phyloP scores from a whole-genome alignment of 2,888 invertebrate genomes.

The Troilus luridus region DNA sequence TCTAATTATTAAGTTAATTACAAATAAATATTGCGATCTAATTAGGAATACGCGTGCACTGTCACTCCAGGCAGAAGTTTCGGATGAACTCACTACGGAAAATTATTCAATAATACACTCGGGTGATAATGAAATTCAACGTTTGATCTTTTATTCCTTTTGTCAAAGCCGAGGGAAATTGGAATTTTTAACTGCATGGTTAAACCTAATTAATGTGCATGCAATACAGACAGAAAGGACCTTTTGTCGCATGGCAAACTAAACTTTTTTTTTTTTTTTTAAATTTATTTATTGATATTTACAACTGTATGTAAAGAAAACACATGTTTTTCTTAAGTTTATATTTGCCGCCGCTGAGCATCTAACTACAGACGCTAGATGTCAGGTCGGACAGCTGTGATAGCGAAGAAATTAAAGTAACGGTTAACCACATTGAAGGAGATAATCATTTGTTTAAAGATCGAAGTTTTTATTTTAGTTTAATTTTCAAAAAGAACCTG shows the following conservation, averaged over 20 bases:
- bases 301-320: too few species aligned
- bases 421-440: too few species aligned
- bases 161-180: not conserved
- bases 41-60: not conserved
- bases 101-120: not conserved
- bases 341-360: too few species aligned
- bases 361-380: too few species aligned
- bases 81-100: not conserved
- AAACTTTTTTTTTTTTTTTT: too few species aligned
- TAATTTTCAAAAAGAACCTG: too few species aligned
- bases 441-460: too few species aligned
- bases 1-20: not conserved
- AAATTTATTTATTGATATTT: too few species aligned
- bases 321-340: too few species aligned
- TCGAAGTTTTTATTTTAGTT: too few species aligned
- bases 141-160: conserved; percentile 14
- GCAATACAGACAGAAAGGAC: not conserved
- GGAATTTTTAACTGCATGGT: not conserved
- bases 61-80: not conserved
- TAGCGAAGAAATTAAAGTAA: too few species aligned
- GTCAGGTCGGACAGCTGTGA: too few species aligned
- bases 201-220: not conserved
- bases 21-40: not conserved
- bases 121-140: not conserved
- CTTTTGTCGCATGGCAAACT: not conserved